Evolutionary conservation across 2,888 invertebrate genomes (phyloP), one percentile per base, ranked within the genome.

Genomic region (Aphodius sticticus): DNA sequence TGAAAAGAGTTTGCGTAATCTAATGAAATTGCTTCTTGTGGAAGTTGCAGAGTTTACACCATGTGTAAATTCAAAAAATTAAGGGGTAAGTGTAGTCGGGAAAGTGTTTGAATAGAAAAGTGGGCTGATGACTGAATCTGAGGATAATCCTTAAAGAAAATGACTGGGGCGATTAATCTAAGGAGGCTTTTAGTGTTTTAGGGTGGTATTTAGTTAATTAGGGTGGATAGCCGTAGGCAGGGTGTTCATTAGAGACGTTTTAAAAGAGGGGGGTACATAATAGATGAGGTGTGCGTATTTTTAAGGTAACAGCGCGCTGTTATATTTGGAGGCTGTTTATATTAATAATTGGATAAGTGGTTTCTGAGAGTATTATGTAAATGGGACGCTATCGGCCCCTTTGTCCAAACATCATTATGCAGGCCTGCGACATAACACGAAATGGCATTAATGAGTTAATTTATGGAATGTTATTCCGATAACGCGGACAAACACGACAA

Each of bases 401-500:
- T 88, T 88, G 86, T 87, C 86, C 86, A 88, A 88, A 88, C 87
- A 88, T 82, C 82, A 87, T 87, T 87, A 87, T 87, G 85, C 87
- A 85, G 83, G 82, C 84, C 83, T 81, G 85, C 84, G 85, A 85
- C 84, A 84, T 81, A 84, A 84, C 83, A 80, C 81, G 85, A 86
- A 86, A 86, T 87, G 87, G 86, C 86, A 83, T 87, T 88, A 89
- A 89, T 88, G 88, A 89, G 86, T 88, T 88, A 88, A 89, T 89
- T 89, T 88, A 88, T 88, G 88, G 88, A 86, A 85, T 88, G 88
- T 88, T 89, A 88, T 89, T 88, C 84, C 84, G 87, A 85, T 85
- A 85, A 85, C 84, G 86, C 82, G 79, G 86, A 85, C 87, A 88
- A 88, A 86, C 87, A 75, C 82, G 81, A 80, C 83, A 83, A 85